Conservation (phyloP, 1,140 invertebrate genomes). For the Onthophagus taurus region DNA sequence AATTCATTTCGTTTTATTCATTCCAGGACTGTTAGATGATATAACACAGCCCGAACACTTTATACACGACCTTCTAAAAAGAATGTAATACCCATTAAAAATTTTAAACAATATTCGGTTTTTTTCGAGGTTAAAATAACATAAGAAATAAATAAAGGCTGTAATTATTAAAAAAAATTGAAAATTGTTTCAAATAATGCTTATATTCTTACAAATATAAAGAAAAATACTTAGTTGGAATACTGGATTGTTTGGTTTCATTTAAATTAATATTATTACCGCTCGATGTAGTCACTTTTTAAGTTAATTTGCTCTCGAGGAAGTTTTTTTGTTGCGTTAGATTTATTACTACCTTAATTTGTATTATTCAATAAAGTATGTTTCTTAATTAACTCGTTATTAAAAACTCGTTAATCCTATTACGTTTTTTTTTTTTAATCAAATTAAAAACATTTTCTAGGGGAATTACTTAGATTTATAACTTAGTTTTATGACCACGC, state of each 20-base stretch:
- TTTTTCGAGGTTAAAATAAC: conserved; percentile 9
- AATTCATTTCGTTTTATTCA: conserved; percentile 5
- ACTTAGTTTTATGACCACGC: too few species aligned
- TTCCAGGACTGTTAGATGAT: conserved; percentile 51
- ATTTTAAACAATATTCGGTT: conserved; percentile 9
- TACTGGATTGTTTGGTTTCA: conserved; percentile 4
- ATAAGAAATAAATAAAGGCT: conserved; percentile 14
- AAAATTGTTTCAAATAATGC: conserved; percentile 13
- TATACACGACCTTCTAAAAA: conserved; percentile 44
- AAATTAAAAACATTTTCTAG: too few species aligned
- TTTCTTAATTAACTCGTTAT: too few species aligned
- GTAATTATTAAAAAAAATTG: conserved; percentile 13
- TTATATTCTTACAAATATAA: conserved; percentile 7
- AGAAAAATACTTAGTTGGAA: not conserved
- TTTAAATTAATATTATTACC: too few species aligned
- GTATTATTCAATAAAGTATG: too few species aligned
- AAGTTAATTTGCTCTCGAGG: too few species aligned
- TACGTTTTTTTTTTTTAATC: too few species aligned
- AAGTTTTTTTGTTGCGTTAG: too few species aligned
- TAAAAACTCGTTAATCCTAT: too few species aligned
- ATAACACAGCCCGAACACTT: conserved; percentile 49
- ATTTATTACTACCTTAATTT: too few species aligned
- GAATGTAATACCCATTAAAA: conserved; percentile 24
- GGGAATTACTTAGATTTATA: too few species aligned
- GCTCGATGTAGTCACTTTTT: too few species aligned